A percentile compares a stretch with the other conserved stretches of the same genome.
Conservation (phyloP, 2,113 vertebrate genomes). For the Myocastor coypus region DNA sequence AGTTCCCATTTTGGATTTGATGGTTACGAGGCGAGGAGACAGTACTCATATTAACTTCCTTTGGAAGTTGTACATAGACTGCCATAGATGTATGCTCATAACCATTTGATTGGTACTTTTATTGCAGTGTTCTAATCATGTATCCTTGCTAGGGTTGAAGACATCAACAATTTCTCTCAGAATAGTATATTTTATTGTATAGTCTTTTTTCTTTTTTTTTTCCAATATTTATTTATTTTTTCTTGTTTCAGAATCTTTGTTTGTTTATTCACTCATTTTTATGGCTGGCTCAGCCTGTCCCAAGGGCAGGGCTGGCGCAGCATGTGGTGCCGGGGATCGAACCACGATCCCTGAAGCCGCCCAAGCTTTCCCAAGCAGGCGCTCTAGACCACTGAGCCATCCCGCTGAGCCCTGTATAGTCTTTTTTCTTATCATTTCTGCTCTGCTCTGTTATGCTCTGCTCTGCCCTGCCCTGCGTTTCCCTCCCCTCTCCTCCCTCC, state of each 20-base stretch:
- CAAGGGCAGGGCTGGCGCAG: too few relatives aligned
- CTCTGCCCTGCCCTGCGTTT: neutral
- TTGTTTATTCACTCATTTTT: too few relatives aligned
- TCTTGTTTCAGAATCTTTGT: too few relatives aligned
- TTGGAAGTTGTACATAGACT: neutral
- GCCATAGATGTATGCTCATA: neutral
- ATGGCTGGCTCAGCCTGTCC: too few relatives aligned
- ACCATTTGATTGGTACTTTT: neutral
- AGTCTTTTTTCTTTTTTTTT: neutral
- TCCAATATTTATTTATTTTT: too few relatives aligned
- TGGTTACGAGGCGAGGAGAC: neutral
- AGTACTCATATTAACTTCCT: neutral
- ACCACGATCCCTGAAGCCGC: too few relatives aligned
- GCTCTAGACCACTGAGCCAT: too few relatives aligned
- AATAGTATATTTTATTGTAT: neutral
- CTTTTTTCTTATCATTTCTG: neutral
- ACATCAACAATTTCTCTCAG: neutral
- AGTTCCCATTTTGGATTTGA: neutral
- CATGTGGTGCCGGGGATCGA: too few relatives aligned
- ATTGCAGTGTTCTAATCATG: neutral
- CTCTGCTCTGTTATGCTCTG: neutral
- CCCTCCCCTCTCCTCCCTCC: too few relatives aligned
- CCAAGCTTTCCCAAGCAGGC: too few relatives aligned
- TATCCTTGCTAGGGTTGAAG: neutral
- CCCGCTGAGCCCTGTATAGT: too few relatives aligned